Base-by-base conservation (phyloP, 2,888 invertebrate species). In the Boloria euphrosyne region DNA sequence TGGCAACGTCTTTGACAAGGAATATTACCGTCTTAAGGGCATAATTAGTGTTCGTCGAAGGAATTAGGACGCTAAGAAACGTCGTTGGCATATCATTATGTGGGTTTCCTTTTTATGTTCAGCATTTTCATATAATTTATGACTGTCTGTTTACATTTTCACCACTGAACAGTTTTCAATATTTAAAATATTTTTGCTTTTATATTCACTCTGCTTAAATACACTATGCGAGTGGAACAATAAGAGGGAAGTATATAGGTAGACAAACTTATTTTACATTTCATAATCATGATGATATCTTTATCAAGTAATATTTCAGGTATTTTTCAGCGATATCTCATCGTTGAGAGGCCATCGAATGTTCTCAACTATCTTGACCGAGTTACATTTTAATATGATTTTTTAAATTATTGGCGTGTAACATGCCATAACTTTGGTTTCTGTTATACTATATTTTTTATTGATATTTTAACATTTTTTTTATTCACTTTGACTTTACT, bases 1-100 rank as follows among this genome's bases (percentile, higher is more conserved):
- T 50, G 61, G 38, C 31, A 46, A 55, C 50, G 62, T 62, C 65
- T 65, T 68, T 62, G 65, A 62, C 59, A 66, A 50, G 27, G 59
- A 47, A 51, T 66, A 60, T 68, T 51, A 58, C 58, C 17, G 57
- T 47, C 47, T 52, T 64, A 57, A 51, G 65, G 54, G 47, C 55
- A 64, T 64, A 67, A 68, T 68, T 65, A 62, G 57, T 38, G 51
- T 55, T 57, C 51, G 47, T 49, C 22, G 5, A 38, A 64, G 50
- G 44, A 50, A 67, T 67, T 60, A 60, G 50, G 50, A 38, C 59
- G 53, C 51, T 60, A 47, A 67, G 65, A 43, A 60, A 61, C 57
- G 38, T 60, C 64, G 22, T 59, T 54, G 54, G 18, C 52, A 60
- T 50, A 31, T 49, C 51, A 31, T 57, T 61, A 51, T 6, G 47